Evolutionary conservation across 2,888 invertebrate genomes (phyloP), one percentile per base, ranked within the genome.

Genomic region (Volucella inanis): DNA sequence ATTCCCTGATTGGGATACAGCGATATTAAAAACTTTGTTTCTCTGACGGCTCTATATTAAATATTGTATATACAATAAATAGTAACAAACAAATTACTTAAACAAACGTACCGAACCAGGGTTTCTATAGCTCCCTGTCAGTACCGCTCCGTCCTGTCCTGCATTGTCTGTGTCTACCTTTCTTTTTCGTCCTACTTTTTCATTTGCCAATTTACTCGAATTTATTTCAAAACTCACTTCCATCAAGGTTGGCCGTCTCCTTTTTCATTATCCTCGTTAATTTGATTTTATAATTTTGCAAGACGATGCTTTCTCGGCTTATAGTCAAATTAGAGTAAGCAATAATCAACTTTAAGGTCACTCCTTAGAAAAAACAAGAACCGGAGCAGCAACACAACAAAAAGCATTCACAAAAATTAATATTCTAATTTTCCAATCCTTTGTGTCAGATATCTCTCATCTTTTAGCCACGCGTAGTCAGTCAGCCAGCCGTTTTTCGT

Each of bases 401-500:
- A 62, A 18, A 22, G 6, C 62, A 15, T 15, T 11, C 15, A 15
- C 45, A 31, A 22, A 72, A 59, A 72, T 72, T 72, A 79, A 80
- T 74, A 80, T 84, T 84, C 80, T 67, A 84, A 80, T 80, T 68
- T 75, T 57, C 15, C 18, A 65, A 75, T 80, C 70, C 71, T 71
- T 71, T 67, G 31, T 31, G 79, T 67, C 55, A 64, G 61, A 10
- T 68, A 62, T 68, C 54, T 31, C 31, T 57, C 38, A 41, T 9
- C 59, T 67, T 52, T 71, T 18, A 41, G 52, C 12, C 41, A 10
- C 55, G 11, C 45, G 22, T 15, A n/a, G n/a, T 22, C 31, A 31
- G 31, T 31, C 31, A 31, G 31, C 1, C 31, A 38, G 64, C 45
- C 15, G 71, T 43, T 22, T 8, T 61, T 18, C 18, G 3, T 47